Evolutionary conservation across 1,140 invertebrate genomes (phyloP).

Genomic region (Episyrphus balteatus): DNA sequence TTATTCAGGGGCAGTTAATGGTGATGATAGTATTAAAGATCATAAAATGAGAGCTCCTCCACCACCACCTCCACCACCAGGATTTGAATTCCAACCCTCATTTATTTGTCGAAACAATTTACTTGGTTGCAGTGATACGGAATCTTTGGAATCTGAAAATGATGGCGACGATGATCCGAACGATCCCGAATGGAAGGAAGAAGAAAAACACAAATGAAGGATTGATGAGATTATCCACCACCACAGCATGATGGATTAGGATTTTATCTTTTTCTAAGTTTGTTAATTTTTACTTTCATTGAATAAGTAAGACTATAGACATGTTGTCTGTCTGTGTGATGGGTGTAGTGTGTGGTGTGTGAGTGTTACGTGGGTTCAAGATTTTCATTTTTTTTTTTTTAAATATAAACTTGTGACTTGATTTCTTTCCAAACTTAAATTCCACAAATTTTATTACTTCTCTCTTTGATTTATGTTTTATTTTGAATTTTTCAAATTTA

Average conservation of each 20-base stretch:
- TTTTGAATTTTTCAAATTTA: too few relatives aligned
- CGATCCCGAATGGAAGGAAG: conserved; percentile 61
- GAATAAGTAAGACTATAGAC: too few relatives aligned
- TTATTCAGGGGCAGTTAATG: not conserved
- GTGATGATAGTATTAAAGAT: not conserved
- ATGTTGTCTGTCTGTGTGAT: too few relatives aligned
- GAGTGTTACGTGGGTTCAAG: too few relatives aligned
- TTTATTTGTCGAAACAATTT: not conserved
- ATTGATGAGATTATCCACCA: not conserved
- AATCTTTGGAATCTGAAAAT: conserved; percentile 49
- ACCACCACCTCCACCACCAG: not conserved
- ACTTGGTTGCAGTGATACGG: conserved; percentile 35
- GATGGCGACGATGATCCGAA: conserved; percentile 61
- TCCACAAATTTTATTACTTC: too few relatives aligned
- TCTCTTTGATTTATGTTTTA: too few relatives aligned
- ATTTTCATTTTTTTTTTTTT: too few relatives aligned
- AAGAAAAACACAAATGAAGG: not conserved
- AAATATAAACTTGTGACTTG: too few relatives aligned
- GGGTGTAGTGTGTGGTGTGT: too few relatives aligned
- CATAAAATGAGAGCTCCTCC: not conserved
- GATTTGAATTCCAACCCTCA: not conserved
- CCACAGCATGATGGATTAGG: not conserved
- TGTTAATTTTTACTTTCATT: not conserved
- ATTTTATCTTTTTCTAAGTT: not conserved
- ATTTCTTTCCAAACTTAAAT: too few relatives aligned